phyloP scores from a whole-genome alignment of 2,888 invertebrate genomes.

The Eupithecia tripunctaria region DNA sequence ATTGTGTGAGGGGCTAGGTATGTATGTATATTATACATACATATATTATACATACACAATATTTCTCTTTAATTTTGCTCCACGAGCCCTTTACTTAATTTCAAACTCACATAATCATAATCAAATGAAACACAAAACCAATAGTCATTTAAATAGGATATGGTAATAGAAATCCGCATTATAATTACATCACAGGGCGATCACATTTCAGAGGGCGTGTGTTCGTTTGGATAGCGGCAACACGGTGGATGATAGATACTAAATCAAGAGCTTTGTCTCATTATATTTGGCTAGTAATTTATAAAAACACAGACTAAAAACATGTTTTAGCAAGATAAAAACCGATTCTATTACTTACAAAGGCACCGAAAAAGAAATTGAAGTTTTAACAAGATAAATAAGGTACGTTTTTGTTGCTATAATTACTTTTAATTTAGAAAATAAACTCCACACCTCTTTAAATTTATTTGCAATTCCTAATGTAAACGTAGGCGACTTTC shows the following conservation, averaged over 20 bases:
- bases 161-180: neutral
- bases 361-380: neutral
- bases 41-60: too few relatives aligned
- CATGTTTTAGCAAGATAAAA: neutral
- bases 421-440: neutral
- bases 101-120: neutral
- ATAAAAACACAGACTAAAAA: neutral
- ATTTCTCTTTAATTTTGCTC: neutral
- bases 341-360: neutral
- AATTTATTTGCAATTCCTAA: constrained; percentile 10
- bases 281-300: neutral
- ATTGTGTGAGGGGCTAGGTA: too few relatives aligned
- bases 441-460: neutral
- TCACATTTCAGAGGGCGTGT: constrained; percentile 5
- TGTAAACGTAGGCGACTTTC: constrained; percentile 20
- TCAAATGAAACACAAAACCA: neutral
- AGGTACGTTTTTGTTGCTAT: neutral
- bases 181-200: neutral
- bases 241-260: constrained; percentile 13
- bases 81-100: neutral
- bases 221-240: constrained; percentile 18
- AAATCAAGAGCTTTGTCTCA: constrained; percentile 6
- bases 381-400: neutral
- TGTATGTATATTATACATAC: too few relatives aligned
- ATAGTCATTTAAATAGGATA: neutral